These are phyloP conservation scores for Anhinga anhinga DNA, from an alignment of 2,113 vertebrate species.

Conservation along the genomic window DNA sequence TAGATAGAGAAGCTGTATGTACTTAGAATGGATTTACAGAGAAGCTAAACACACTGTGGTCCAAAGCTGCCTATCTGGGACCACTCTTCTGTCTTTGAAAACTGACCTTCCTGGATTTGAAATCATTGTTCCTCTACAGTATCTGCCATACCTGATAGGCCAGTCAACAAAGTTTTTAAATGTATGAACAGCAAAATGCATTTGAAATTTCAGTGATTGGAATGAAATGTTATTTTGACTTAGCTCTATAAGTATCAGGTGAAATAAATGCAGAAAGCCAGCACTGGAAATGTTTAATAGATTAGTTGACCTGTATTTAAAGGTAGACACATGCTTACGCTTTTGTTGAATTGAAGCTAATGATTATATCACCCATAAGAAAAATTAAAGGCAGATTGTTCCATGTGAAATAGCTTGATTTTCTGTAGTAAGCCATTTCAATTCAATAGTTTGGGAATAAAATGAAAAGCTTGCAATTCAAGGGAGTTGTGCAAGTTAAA, in stretches of 20 bases:
- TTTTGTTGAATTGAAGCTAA: background rate
- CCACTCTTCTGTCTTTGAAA: background rate
- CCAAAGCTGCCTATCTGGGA: background rate
- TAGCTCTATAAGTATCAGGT: background rate
- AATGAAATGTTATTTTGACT: background rate
- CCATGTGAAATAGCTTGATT: background rate
- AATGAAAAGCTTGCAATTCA: background rate
- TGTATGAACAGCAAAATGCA: background rate
- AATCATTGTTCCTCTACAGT: background rate
- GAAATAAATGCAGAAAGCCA: background rate
- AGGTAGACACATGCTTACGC: background rate
- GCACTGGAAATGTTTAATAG: background rate
- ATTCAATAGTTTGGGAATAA: background rate
- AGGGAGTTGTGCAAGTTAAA: background rate
- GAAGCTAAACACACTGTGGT: background rate
- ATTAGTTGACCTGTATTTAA: background rate
- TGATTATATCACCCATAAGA: background rate
- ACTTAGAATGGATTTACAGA: background rate
- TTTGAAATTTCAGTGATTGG: background rate
- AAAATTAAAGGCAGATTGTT: background rate
- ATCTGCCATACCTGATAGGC: background rate
- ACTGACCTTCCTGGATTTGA: background rate
- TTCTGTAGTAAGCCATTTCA: background rate
- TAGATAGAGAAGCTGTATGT: background rate
- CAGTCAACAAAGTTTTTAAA: background rate